Percentiles rank a stretch among this genome's conserved stretches.
Evolutionary conservation across 1,140 invertebrate species (phyloP).

Genomic region (Cydia amplana): DNA sequence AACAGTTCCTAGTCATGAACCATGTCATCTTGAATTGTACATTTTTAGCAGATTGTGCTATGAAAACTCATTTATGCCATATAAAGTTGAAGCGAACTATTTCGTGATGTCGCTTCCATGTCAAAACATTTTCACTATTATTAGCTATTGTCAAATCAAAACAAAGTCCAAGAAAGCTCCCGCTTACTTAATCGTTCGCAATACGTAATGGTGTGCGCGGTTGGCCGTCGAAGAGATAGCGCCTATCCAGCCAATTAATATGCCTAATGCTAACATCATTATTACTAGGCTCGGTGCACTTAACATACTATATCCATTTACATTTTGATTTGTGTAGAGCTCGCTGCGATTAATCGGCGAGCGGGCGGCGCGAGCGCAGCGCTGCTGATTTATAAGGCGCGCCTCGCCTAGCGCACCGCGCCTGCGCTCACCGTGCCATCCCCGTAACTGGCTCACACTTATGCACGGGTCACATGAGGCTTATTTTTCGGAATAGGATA

Average conservation of each 20-base stretch:
- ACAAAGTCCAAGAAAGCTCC: neutral
- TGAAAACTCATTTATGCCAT: too few relatives aligned
- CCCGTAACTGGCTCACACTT: constrained; percentile 5
- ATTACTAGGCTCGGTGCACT: constrained; percentile 74
- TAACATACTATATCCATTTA: constrained; percentile 79
- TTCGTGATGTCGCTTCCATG: neutral
- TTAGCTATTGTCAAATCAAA: neutral
- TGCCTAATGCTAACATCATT: constrained; percentile 79
- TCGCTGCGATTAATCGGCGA: constrained; percentile 73
- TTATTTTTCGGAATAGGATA: too few relatives aligned
- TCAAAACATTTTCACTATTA: neutral
- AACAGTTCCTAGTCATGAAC: too few relatives aligned
- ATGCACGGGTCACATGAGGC: too few relatives aligned
- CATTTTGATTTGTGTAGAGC: constrained; percentile 77
- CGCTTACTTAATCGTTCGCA: constrained; percentile 34
- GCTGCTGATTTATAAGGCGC: constrained; percentile 66
- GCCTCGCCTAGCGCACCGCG: constrained; percentile 35
- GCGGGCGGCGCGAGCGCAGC: constrained; percentile 68
- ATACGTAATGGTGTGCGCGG: constrained; percentile 57
- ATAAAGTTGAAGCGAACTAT: neutral
- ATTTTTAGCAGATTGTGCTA: too few relatives aligned
- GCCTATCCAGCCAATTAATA: constrained; percentile 76
- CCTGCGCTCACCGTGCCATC: constrained; percentile 38
- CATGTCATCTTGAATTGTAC: too few relatives aligned
- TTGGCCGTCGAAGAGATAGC: constrained; percentile 65